These are phyloP conservation scores for Cirrhinus molitorella DNA, from an alignment of 2,797 vertebrate species.

Conservation along the genomic window DNA sequence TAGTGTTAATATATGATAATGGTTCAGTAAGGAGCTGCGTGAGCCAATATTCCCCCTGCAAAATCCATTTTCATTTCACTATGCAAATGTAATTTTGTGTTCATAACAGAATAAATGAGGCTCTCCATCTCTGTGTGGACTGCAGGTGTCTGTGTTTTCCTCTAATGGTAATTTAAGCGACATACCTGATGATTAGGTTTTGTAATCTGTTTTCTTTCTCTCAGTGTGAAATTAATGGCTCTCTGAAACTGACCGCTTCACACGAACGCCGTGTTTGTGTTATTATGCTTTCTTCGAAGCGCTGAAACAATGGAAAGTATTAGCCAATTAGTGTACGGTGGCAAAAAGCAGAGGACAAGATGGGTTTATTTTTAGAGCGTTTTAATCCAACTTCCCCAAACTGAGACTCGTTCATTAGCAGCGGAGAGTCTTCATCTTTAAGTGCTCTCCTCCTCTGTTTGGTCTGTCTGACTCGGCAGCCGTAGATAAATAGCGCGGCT, in stretches of 20 bases:
- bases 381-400: constrained; percentile 12
- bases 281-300: background rate
- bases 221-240: background rate
- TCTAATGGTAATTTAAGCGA: constrained; percentile 30
- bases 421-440: constrained; percentile 21
- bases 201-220: constrained; percentile 32
- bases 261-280: background rate
- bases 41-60: constrained; percentile 49
- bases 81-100: constrained; percentile 58
- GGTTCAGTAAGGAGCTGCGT: constrained; percentile 53
- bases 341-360: background rate
- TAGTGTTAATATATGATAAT: constrained; percentile 65
- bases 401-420: constrained; percentile 12
- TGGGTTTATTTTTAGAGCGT: background rate
- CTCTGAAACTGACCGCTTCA: background rate
- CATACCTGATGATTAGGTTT: constrained; percentile 27
- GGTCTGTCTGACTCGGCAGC: constrained; percentile 22
- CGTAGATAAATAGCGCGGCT: constrained; percentile 9
- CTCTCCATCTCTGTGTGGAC: constrained; percentile 20
- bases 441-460: constrained; percentile 22
- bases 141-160: constrained; percentile 36
- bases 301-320: constrained; percentile 10
- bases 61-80: constrained; percentile 65
- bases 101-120: constrained; percentile 39
- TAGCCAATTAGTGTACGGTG: constrained; percentile 6